A percentile compares a stretch with the other conserved stretches of the same genome.
Conservation (phyloP, 2,797 vertebrate species). For the Ciconia nigra region DNA sequence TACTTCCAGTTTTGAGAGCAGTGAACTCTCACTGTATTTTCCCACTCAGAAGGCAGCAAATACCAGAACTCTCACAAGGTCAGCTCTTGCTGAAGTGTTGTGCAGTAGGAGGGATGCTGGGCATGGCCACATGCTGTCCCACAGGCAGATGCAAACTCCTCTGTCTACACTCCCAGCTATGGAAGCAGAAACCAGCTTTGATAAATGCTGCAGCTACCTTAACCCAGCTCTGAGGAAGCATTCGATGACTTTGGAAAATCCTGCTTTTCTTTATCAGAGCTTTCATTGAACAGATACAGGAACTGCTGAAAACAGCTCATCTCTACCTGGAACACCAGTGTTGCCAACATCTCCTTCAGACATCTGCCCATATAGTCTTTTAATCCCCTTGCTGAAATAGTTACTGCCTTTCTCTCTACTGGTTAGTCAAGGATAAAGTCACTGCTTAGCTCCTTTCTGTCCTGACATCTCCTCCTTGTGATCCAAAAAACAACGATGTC, state of each 20-base stretch:
- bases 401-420: not conserved
- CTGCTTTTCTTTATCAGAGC: not conserved
- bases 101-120: not conserved
- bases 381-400: not conserved
- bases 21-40: not conserved
- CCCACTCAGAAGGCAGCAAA: not conserved
- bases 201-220: not conserved
- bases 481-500: accelerated
- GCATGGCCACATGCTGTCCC: not conserved
- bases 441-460: not conserved
- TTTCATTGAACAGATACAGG: not conserved
- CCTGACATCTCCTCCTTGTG: not conserved
- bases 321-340: not conserved
- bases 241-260: not conserved
- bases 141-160: not conserved
- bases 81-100: not conserved
- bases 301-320: not conserved
- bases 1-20: not conserved
- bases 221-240: not conserved
- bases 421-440: not conserved
- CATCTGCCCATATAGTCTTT: not conserved
- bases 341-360: not conserved
- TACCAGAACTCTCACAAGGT: not conserved
- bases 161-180: not conserved
- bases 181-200: not conserved